Evolutionary conservation across 2,888 invertebrate genomes (phyloP).

Genomic region (Cabera pusaria): DNA sequence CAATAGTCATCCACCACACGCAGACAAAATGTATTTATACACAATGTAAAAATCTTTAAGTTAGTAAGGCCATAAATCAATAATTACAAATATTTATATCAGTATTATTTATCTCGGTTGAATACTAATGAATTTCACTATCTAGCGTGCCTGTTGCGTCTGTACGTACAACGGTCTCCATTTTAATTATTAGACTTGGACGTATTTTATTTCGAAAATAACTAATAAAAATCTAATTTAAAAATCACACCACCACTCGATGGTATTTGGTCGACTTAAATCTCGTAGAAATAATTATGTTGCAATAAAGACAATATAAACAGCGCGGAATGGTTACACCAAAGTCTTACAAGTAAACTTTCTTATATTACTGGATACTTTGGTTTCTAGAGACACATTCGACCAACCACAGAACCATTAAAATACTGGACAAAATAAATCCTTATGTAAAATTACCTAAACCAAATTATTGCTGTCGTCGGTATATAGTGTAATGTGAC

Average conservation of each 20-base stretch:
- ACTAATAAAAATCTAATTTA: constrained; percentile 44
- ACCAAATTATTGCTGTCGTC: constrained; percentile 71
- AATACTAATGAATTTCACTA: constrained; percentile 60
- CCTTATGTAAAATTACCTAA: constrained; percentile 60
- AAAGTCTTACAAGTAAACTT: constrained; percentile 45
- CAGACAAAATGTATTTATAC: constrained; percentile 1
- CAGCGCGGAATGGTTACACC: constrained; percentile 46
- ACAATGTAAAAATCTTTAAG: constrained; percentile 37
- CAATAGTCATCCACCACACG: too few relatives aligned
- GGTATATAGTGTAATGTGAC: constrained; percentile 63
- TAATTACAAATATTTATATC: constrained; percentile 36
- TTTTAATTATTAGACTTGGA: constrained; percentile 51
- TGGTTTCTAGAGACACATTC: constrained; percentile 63
- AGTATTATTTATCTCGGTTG: constrained; percentile 10
- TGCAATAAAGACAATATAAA: constrained; percentile 37
- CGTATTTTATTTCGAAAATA: constrained; percentile 48
- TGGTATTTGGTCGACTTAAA: constrained; percentile 54
- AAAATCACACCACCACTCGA: constrained; percentile 43
- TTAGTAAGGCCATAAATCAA: constrained; percentile 69
- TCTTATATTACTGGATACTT: constrained; percentile 54
- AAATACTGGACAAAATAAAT: constrained; percentile 62
- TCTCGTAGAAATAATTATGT: constrained; percentile 50
- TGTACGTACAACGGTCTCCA: constrained; percentile 41
- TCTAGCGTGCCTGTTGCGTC: constrained; percentile 55
- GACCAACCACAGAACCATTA: constrained; percentile 49